These are phyloP conservation scores for Piaya cayana DNA, from an alignment of 2,113 vertebrate species.

Conservation along the genomic window DNA sequence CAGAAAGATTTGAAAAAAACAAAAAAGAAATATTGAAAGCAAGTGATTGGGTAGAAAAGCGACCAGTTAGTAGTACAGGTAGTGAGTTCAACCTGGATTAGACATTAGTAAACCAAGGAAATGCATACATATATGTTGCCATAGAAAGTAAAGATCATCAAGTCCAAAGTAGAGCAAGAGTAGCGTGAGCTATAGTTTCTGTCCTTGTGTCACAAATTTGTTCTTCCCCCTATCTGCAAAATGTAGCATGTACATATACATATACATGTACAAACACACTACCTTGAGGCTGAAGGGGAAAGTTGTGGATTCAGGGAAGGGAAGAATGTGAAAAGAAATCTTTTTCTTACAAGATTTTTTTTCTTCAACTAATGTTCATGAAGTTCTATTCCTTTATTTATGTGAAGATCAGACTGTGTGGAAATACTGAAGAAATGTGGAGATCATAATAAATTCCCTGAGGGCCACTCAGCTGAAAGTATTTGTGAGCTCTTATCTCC, in stretches of 20 bases:
- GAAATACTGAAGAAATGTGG: slow-evolving; percentile 97
- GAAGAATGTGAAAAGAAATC: background rate
- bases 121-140: background rate
- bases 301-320: background rate
- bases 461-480: slow-evolving; percentile 91
- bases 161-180: background rate
- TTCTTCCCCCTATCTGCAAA: background rate
- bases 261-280: background rate
- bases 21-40: background rate
- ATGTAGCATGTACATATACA: background rate
- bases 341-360: background rate
- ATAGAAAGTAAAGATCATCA: background rate
- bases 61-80: background rate
- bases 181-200: background rate
- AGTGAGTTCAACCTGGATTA: background rate
- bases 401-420: slow-evolving; percentile 92
- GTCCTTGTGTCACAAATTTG: background rate
- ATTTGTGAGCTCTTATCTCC: slow-evolving; percentile 95
- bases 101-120: background rate
- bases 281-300: background rate
- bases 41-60: background rate
- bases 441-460: slow-evolving; percentile 88
- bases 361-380: background rate
- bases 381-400: slow-evolving; percentile 41
- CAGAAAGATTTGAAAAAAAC: background rate